Evolutionary conservation across 2,113 vertebrate species (phyloP), one percentile per base, ranked within the genome.

Genomic region (Hemiprocne comata): DNA sequence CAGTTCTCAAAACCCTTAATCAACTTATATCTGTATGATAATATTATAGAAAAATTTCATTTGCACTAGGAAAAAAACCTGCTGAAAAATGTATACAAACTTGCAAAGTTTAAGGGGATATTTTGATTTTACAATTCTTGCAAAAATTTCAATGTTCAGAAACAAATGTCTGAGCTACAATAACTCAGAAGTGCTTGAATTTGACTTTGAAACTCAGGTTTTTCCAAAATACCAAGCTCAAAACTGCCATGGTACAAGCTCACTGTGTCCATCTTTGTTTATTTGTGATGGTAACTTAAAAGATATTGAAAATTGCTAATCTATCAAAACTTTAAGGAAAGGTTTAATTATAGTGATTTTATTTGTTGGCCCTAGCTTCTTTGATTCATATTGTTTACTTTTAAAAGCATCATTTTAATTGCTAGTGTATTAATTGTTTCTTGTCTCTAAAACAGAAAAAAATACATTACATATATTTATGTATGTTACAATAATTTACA

Each of bases 71-170:
- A 53, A 46, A 74, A 77, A 77, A 57, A 23, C 20, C 6, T 57
- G 3, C 13, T 64, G 40, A 62, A 82, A 89, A 73, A 70, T 23
- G 1, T 31, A 51, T 71, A 94, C 54, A 79, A 93, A 38, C 36
- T 85, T 91, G 19, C 16, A 44, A 34, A 15, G 2, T 40, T 83
- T 82, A 53, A 78, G 26, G 9, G n/a, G 10, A n/a, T 75, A 31
- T 50, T 96, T 96, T 89, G 28, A 76, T 87, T 93, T 91, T 87
- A 87, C 34, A 69, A 21, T 70, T 95, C 40, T 53, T 86, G 57
- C 46, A 79, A 94, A 34, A 4, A 23, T 72, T 83, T 90, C 58
- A 65, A 74, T 33, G 55, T 51, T 94, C 90, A 87, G 38, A 95
- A 94, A 34, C 17, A 85, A 73, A 74, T 48, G 10, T 64, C 55